Base-by-base conservation (phyloP, 1,140 invertebrate species). In the Aphaenogaster ashmeadi region DNA sequence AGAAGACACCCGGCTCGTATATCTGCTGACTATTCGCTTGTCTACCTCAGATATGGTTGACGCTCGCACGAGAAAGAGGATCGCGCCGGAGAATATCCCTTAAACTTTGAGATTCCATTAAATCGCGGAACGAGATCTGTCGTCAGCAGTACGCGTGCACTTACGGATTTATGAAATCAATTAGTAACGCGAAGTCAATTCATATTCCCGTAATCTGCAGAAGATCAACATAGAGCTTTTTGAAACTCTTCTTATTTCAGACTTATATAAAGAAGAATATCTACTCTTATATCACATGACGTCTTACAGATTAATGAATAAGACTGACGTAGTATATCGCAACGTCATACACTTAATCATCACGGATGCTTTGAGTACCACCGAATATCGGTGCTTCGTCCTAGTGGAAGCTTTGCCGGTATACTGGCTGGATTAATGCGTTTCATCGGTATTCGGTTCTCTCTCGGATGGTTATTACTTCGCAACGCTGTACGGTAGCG, bases 101-200 rank as follows among this genome's bases (percentile, higher is more conserved):
- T 90, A 87, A 91, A 91, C 80, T 92, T 91, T 91, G 87, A 88
- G 86, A 91, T 92, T 88, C 90, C 88, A 91, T 92, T 92, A 91
- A 89, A 88, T 75, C 84, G 79, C 69, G 90, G 47, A 90, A 86
- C 83, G 67, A 78, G 77, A 89, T 18, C 88, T 88, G 90, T 91
- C 90, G 89, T 69, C 87, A 54, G 58, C 44, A 50, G 56, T 50
- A 54, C 36, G 15, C 47, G 18, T 62, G 89, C 66, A 62, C 83
- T 86, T 75, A 84, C 44, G 75, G 64, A 91, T 90, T 90, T 90
- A 90, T 89, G 86, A 90, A 90, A 87, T 80, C 84, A 90, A 89
- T 90, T 87, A 90, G 72, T 88, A 44, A 71, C 33, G 27, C 44
- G 9, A 38, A 21, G 60, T 47, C 77, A 67, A 56, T 56, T 86